A percentile compares a stretch with the other conserved stretches of the same genome.
Evolutionary conservation across 2,888 invertebrate species (phyloP).

Genomic region (Colostygia pectinataria): DNA sequence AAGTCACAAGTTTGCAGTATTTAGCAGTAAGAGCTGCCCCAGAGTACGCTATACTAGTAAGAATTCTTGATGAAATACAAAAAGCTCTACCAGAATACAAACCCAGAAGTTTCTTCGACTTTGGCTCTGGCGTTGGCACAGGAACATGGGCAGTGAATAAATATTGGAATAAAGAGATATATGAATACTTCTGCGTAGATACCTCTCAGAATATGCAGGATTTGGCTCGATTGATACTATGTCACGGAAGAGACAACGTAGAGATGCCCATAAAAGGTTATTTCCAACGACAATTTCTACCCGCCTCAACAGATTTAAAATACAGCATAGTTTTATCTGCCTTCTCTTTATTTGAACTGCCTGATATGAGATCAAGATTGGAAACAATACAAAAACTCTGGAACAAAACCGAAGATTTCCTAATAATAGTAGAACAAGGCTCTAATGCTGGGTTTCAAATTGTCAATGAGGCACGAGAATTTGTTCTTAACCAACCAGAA

Average conservation of each 20-base stretch:
- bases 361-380: constrained; percentile 85
- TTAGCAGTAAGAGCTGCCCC: constrained; percentile 86
- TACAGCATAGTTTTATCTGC: constrained; percentile 93
- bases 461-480: constrained; percentile 93
- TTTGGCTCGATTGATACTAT: constrained; percentile 87
- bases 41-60: constrained; percentile 88
- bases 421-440: constrained; percentile 93
- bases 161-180: constrained; percentile 87
- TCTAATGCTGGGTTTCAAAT: constrained; percentile 91
- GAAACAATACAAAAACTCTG: constrained; percentile 90
- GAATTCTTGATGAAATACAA: constrained; percentile 89
- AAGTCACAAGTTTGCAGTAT: constrained; percentile 86
- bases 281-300: constrained; percentile 92
- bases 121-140: constrained; percentile 95
- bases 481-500: constrained; percentile 84
- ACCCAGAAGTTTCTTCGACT: constrained; percentile 93
- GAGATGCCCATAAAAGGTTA: constrained; percentile 83
- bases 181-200: constrained; percentile 94
- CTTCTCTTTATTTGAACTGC: constrained; percentile 91
- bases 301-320: constrained; percentile 82
- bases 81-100: constrained; percentile 85
- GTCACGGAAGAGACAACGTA: constrained; percentile 85
- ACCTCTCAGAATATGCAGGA: constrained; percentile 92
- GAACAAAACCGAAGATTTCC: constrained; percentile 91
- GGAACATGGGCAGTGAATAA: constrained; percentile 92